Evolutionary conservation across 2,888 invertebrate species (phyloP).

Genomic region (Pyrrhosoma nymphula): DNA sequence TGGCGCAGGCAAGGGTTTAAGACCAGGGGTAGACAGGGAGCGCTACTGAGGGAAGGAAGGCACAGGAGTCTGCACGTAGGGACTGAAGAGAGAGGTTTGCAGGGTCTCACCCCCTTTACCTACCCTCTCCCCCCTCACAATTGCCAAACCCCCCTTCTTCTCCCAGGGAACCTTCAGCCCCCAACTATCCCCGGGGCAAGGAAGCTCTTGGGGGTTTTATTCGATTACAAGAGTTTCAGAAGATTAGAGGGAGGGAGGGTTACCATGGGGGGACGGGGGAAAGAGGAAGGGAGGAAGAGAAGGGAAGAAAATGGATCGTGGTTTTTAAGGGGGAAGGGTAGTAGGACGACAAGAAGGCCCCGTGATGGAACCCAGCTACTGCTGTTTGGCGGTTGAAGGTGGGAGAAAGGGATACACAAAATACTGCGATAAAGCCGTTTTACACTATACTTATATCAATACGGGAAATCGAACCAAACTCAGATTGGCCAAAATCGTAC

Average conservation of each 20-base stretch:
- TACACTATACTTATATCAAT: too few species aligned
- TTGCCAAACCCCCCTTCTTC: neutral
- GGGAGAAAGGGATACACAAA: too few species aligned
- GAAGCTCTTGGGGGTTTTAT: slow-evolving; percentile 49
- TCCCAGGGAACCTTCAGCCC: neutral
- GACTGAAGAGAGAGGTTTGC: neutral
- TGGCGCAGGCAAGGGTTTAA: neutral
- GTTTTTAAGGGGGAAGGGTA: neutral
- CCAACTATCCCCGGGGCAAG: neutral
- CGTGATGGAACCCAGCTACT: neutral
- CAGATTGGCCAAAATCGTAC: too few species aligned
- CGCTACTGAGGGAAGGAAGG: neutral
- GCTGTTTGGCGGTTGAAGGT: neutral
- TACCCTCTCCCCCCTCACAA: too few species aligned
- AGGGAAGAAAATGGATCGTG: neutral
- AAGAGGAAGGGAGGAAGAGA: neutral
- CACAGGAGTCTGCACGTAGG: neutral
- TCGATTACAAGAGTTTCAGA: slow-evolving; percentile 62
- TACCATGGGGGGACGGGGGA: too few species aligned
- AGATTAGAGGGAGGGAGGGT: slow-evolving; percentile 32
- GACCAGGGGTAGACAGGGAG: neutral
- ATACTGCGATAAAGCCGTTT: too few species aligned
- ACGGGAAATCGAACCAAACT: too few species aligned
- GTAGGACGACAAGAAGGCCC: neutral
- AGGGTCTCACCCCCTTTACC: too few species aligned